Percentiles rank a stretch among this genome's conserved stretches.
Conservation (phyloP, 92 coral and sea anemone species). For the Hydrozoanthus gracilis region DNA sequence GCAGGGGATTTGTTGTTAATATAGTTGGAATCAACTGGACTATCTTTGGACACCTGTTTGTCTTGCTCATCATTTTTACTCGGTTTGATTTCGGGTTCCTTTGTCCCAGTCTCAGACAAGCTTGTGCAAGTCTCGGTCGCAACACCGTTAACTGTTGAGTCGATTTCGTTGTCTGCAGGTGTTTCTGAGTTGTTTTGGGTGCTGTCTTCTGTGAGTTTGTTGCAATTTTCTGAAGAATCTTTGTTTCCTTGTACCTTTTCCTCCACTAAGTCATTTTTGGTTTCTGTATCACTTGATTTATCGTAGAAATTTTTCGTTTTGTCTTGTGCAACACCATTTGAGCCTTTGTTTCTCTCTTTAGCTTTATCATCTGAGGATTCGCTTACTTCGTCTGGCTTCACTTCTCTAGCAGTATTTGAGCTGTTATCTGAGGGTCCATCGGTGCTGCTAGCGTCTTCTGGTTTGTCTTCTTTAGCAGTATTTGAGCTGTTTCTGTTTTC, state of each 20-base stretch:
- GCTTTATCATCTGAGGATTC: too few relatives aligned
- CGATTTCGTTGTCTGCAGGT: not conserved
- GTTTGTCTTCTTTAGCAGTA: too few relatives aligned
- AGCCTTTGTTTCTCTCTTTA: too few relatives aligned
- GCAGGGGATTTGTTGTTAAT: not conserved
- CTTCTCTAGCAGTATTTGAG: too few relatives aligned
- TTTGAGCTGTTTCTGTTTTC: too few relatives aligned
- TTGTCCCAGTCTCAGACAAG: not conserved
- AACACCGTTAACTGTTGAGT: not conserved
- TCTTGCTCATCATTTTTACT: not conserved
- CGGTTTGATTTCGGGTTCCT: not conserved
- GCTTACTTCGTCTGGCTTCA: too few relatives aligned
- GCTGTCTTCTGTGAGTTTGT: not conserved
- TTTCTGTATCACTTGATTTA: not conserved
- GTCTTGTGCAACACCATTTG: too few relatives aligned
- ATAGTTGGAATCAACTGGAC: not conserved
- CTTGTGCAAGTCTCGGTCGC: not conserved
- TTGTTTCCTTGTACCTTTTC: not conserved
- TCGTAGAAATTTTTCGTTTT: too few relatives aligned
- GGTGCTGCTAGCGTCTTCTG: too few relatives aligned
- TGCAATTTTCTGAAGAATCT: not conserved
- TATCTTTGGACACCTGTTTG: not conserved
- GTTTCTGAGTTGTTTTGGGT: slow-evolving; percentile 1
- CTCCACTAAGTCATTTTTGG: not conserved
- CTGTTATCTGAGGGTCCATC: too few relatives aligned